Evolutionary conservation across 2,888 invertebrate genomes (phyloP).

Genomic region (Ischnura elegans): DNA sequence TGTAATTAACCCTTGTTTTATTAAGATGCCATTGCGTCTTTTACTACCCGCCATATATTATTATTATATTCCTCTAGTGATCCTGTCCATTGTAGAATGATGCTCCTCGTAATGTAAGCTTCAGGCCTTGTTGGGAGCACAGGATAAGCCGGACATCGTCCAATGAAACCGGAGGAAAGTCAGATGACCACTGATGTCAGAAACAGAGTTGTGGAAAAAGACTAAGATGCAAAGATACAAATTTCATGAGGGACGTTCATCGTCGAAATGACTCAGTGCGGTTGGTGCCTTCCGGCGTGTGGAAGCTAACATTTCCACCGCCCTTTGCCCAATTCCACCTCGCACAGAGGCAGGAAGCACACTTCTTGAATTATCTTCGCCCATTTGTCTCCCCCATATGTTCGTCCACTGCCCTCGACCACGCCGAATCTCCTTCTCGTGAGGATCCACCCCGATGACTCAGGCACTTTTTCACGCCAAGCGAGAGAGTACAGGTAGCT

Average conservation of each 20-base stretch:
- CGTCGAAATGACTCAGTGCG: not conserved
- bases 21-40: too few species aligned
- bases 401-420: not conserved
- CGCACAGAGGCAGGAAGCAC: not conserved
- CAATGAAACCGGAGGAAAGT: not conserved
- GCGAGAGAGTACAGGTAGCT: not conserved
- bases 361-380: not conserved
- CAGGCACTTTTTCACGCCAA: constrained; percentile 9
- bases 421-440: not conserved
- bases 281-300: not conserved
- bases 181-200: not conserved
- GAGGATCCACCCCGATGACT: constrained; percentile 36
- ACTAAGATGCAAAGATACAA: not conserved
- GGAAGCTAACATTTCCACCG: not conserved
- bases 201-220: too few species aligned
- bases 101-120: too few species aligned
- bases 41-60: too few species aligned
- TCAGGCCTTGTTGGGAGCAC: too few species aligned
- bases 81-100: too few species aligned
- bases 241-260: not conserved
- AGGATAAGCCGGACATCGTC: not conserved
- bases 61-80: too few species aligned
- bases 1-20: too few species aligned
- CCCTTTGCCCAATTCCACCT: not conserved
- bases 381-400: not conserved